Evolutionary conservation across 2,888 invertebrate species (phyloP).

Genomic region (Rotaria macrura): DNA sequence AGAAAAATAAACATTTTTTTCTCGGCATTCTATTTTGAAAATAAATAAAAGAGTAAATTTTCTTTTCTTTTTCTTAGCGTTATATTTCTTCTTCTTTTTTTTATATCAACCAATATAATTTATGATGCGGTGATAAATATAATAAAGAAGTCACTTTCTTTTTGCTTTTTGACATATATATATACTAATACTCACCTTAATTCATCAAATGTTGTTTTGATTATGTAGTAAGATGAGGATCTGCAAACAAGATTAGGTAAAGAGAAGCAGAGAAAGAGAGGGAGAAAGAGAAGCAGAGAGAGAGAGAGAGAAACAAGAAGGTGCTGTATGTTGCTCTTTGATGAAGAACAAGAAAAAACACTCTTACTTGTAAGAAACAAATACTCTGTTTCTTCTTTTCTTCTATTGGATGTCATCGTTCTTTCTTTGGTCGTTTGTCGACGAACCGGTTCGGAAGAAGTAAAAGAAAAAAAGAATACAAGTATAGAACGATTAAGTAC

Average conservation of each 20-base stretch:
- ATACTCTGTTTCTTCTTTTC: not conserved
- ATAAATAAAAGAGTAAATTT: not conserved
- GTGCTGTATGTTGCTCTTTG: not conserved
- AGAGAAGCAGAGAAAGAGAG: not conserved
- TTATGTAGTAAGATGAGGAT: constrained; percentile 8
- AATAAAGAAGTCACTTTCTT: not conserved
- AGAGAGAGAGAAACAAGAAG: not conserved
- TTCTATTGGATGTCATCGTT: not conserved
- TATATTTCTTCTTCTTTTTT: too few relatives aligned
- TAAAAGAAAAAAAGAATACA: not conserved
- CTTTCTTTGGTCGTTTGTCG: not conserved
- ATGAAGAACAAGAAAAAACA: constrained; percentile 10
- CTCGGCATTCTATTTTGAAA: not conserved
- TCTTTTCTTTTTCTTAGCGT: too few relatives aligned
- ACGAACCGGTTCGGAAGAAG: not conserved
- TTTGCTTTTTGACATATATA: not conserved
- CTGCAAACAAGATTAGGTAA: constrained; percentile 10
- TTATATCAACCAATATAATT: too few relatives aligned
- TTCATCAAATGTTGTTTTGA: constrained; percentile 15
- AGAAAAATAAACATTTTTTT: not conserved
- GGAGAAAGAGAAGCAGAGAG: not conserved
- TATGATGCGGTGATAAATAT: not conserved
- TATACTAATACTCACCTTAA: not conserved
- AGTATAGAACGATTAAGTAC: not conserved
- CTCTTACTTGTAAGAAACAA: not conserved